Evolutionary conservation across 1,140 invertebrate genomes (phyloP).

Genomic region (Caenorhabditis latens): DNA sequence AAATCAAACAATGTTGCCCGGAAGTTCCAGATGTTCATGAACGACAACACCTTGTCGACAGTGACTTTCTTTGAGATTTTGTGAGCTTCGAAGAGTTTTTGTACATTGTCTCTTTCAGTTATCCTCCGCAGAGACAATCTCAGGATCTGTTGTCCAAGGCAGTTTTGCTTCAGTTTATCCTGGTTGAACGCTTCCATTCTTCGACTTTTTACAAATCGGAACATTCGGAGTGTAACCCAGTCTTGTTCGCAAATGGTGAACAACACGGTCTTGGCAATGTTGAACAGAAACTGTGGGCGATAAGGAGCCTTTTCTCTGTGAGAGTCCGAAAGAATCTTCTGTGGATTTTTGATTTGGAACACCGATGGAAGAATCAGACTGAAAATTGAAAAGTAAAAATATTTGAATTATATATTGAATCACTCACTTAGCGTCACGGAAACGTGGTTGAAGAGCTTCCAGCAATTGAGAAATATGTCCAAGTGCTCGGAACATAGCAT

Average conservation of each 20-base stretch:
- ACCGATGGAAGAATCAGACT: not conserved
- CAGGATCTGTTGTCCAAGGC: conserved; percentile 58
- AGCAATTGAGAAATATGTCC: not conserved
- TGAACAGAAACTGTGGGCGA: conserved; percentile 12
- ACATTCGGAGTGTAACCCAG: conserved; percentile 60
- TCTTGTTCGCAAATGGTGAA: conserved; percentile 61
- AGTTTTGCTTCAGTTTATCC: conserved; percentile 59
- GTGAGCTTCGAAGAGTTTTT: conserved; percentile 41
- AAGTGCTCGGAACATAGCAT: conserved; percentile 38
- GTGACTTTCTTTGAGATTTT: conserved; percentile 59
- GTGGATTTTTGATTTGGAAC: not conserved
- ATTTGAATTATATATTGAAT: not conserved
- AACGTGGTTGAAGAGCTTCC: conserved; percentile 22
- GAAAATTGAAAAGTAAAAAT: not conserved
- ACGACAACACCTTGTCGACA: conserved; percentile 59
- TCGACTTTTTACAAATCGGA: not conserved
- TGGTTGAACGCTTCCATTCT: conserved; percentile 53
- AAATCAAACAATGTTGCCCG: conserved; percentile 62
- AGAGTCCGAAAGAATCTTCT: not conserved
- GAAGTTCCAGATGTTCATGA: conserved; percentile 61
- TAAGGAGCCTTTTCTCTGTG: conserved; percentile 6
- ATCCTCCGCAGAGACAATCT: conserved; percentile 43
- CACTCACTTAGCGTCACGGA: not conserved
- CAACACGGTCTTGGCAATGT: conserved; percentile 11
- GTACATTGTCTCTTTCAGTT: conserved; percentile 31